These are phyloP conservation scores for Acanthopagrus latus DNA, from an alignment of 2,797 vertebrate genomes.

Conservation along the genomic window DNA sequence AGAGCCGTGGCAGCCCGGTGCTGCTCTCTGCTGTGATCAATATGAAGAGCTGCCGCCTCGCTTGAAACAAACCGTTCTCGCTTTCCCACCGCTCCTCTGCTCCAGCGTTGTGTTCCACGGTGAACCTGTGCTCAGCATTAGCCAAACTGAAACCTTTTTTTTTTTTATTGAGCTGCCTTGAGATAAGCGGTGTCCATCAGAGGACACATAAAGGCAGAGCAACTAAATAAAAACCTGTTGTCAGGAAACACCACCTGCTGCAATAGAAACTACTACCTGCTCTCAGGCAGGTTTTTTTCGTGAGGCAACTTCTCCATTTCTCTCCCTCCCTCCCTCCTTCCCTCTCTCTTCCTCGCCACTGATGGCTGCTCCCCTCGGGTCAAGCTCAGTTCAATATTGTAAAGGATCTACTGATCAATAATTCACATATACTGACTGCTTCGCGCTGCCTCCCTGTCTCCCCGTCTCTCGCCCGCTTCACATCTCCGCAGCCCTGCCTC, in stretches of 20 bases:
- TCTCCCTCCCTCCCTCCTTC: neutral
- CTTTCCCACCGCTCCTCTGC: neutral
- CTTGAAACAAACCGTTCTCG: neutral
- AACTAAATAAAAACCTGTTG: neutral
- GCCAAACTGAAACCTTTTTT: neutral
- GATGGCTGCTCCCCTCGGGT: constrained; percentile 39
- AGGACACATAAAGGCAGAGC: constrained; percentile 30
- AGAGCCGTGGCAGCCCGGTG: neutral
- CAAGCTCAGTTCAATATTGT: constrained; percentile 62
- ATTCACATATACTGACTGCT: constrained; percentile 63
- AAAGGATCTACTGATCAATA: constrained; percentile 72
- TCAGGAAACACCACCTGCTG: constrained; percentile 4
- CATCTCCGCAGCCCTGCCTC: neutral
- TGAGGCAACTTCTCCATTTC: constrained; percentile 13
- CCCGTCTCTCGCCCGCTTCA: neutral
- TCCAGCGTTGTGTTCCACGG: neutral
- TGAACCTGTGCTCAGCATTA: constrained; percentile 10
- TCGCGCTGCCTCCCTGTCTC: constrained; percentile 28
- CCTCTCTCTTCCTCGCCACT: neutral
- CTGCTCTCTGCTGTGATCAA: neutral
- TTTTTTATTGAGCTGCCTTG: constrained; percentile 14
- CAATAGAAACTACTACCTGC: neutral
- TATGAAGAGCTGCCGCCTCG: neutral
- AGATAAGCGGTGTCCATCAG: constrained; percentile 10
- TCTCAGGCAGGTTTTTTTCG: constrained; percentile 10